These are phyloP conservation scores for Sarcophaga caerulescens DNA, from an alignment of 2,888 invertebrate genomes.

Conservation along the genomic window DNA sequence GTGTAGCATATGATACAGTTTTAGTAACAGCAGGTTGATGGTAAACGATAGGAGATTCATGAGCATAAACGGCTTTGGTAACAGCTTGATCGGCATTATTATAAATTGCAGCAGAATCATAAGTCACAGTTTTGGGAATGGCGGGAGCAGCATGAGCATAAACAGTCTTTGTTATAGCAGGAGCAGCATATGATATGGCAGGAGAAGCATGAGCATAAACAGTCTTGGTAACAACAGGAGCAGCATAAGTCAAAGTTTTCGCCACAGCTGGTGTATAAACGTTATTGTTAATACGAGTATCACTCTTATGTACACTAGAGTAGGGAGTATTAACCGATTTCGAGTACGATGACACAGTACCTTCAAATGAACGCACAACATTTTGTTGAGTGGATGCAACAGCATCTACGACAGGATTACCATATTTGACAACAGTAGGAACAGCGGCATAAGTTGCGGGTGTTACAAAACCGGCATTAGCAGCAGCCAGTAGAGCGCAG, in stretches of 20 bases:
- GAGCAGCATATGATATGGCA: constrained; percentile 57
- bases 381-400: constrained; percentile 83
- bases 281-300: constrained; percentile 83
- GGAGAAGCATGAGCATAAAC: constrained; percentile 66
- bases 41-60: constrained; percentile 61
- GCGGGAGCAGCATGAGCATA: constrained; percentile 54
- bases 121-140: constrained; percentile 18
- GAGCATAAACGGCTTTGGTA: constrained; percentile 70
- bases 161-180: constrained; percentile 72
- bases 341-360: constrained; percentile 83
- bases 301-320: constrained; percentile 83
- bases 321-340: constrained; percentile 84
- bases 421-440: constrained; percentile 58
- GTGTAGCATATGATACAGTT: constrained; percentile 72
- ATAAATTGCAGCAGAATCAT: constrained; percentile 74
- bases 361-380: constrained; percentile 83
- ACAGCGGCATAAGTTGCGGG: constrained; percentile 72
- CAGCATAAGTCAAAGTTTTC: constrained; percentile 70
- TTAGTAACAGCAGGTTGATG: constrained; percentile 71
- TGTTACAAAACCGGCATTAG: constrained; percentile 83
- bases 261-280: constrained; percentile 76
- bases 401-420: constrained; percentile 79
- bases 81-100: constrained; percentile 74
- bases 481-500: constrained; percentile 84
- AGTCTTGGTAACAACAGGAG: constrained; percentile 70